These are phyloP conservation scores for Mixornis gularis DNA, from an alignment of 2,113 vertebrate genomes.

Conservation along the genomic window DNA sequence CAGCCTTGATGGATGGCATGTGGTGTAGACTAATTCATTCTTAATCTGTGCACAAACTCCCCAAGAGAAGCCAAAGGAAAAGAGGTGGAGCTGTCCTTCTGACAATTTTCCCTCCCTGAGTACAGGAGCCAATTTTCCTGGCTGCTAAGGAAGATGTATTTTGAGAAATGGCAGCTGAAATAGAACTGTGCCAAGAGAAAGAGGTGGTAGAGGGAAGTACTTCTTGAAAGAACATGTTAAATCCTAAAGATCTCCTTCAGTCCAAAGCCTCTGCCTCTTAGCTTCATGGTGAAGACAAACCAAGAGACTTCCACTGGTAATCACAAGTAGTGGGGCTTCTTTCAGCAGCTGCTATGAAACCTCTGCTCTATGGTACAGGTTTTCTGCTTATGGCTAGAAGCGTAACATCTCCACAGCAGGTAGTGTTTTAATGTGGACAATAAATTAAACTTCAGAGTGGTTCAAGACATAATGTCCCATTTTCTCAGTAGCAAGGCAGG, in stretches of 20 bases:
- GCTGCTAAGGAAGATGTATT: not conserved
- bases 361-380: not conserved
- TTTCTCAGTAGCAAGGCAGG: slow-evolving; percentile 5
- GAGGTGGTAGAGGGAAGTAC: not conserved
- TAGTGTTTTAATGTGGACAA: not conserved
- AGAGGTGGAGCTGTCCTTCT: not conserved
- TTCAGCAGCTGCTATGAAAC: not conserved
- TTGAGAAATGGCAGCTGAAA: not conserved
- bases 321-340: not conserved
- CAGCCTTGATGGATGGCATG: not conserved
- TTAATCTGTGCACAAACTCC: not conserved
- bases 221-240: not conserved
- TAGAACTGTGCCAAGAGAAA: not conserved
- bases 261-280: not conserved
- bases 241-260: not conserved
- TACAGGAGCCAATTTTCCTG: not conserved
- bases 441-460: not conserved
- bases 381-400: not conserved
- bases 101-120: not conserved
- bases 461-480: not conserved
- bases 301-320: not conserved
- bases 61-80: not conserved
- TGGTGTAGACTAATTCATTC: not conserved
- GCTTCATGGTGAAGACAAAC: not conserved
- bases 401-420: not conserved